Conservation (phyloP, 2,888 invertebrate genomes). For the Sepiola atlantica region DNA sequence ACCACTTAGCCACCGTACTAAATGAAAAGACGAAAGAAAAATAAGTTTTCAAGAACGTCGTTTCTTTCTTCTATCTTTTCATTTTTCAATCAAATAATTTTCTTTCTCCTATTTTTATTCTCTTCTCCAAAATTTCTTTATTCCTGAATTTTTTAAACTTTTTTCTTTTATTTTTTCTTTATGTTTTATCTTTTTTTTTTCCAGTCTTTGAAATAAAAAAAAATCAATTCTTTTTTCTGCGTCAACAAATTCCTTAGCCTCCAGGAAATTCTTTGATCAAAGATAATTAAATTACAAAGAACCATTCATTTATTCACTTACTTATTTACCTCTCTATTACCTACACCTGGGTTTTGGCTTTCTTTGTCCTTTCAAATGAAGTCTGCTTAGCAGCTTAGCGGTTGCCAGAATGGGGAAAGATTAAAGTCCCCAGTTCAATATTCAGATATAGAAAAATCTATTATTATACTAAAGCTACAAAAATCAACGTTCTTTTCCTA, state of each 20-base stretch:
- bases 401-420: not conserved
- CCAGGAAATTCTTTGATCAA: conserved; percentile 10
- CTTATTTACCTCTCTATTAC: not conserved
- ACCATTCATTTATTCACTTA: not conserved
- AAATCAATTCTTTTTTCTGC: not conserved
- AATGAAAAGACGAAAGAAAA: too few species aligned
- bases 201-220: not conserved
- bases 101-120: not conserved
- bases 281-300: conserved; percentile 32
- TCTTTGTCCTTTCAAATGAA: not conserved
- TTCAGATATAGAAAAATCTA: not conserved
- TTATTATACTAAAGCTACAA: too few species aligned
- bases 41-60: too few species aligned
- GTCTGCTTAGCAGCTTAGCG: not conserved
- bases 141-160: not conserved
- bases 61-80: not conserved
- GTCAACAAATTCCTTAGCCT: not conserved
- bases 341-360: not conserved
- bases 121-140: not conserved
- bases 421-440: not conserved
- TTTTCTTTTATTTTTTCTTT: not conserved
- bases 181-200: not conserved
- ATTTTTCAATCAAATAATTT: not conserved
- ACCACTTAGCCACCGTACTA: too few species aligned
- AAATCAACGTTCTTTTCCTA: too few species aligned